Conservation (phyloP, 2,888 invertebrate genomes). For the Dendrolimus houi region DNA sequence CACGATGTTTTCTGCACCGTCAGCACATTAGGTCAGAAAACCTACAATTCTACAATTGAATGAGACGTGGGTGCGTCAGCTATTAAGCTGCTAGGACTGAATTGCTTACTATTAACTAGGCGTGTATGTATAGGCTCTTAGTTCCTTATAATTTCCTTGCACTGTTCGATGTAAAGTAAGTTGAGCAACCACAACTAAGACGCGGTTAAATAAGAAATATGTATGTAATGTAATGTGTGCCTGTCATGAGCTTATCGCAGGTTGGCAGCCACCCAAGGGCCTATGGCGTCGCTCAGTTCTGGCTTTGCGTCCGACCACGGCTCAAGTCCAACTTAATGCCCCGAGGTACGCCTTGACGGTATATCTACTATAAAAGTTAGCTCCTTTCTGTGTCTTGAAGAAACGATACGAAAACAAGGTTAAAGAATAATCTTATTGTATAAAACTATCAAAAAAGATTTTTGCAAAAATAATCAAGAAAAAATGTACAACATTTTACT, state of each 20-base stretch:
- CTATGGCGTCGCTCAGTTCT: slow-evolving; percentile 22
- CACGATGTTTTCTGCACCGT: no score
- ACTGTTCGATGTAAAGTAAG: neutral
- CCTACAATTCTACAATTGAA: no score
- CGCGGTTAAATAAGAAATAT: slow-evolving; percentile 36
- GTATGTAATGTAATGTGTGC: slow-evolving; percentile 29
- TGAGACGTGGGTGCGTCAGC: no score
- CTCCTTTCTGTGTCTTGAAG: neutral
- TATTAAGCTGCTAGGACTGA: no score
- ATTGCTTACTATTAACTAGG: no score
- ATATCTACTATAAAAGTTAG: slow-evolving; percentile 5
- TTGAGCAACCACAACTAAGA: slow-evolving; percentile 1
- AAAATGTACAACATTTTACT: no score
- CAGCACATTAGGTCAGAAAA: no score
- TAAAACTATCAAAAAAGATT: no score
- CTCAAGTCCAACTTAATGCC: slow-evolving; percentile 38
- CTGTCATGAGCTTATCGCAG: slow-evolving; percentile 31
- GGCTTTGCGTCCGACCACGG: slow-evolving; percentile 36
- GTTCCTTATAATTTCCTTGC: neutral
- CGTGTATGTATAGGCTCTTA: no score
- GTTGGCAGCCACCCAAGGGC: slow-evolving; percentile 42
- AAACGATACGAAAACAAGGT: neutral
- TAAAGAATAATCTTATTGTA: no score
- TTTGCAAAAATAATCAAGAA: no score
- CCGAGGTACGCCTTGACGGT: slow-evolving; percentile 17